Conservation (phyloP, 2,797 vertebrate species). For the Coreius guichenoti region DNA sequence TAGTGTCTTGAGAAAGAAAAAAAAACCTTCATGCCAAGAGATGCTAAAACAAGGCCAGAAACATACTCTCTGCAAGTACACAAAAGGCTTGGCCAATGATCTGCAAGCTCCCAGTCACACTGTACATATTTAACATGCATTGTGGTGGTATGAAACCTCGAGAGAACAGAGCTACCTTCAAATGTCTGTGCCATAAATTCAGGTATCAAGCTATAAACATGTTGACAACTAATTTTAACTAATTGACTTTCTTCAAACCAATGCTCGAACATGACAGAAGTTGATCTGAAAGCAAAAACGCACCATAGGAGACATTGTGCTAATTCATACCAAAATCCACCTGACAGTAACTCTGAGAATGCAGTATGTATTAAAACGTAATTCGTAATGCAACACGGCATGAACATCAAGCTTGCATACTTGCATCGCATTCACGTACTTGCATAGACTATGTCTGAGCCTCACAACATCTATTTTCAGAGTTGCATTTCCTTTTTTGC, state of each 20-base stretch:
- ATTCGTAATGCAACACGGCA: neutral
- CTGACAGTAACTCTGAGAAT: neutral
- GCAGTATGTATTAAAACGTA: neutral
- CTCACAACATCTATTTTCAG: neutral
- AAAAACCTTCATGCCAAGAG: neutral
- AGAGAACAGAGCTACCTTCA: neutral
- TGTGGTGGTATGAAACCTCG: neutral
- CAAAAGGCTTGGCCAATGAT: neutral
- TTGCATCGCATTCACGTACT: neutral
- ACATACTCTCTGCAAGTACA: slow-evolving; percentile 17
- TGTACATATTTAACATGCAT: neutral
- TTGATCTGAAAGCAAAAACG: neutral
- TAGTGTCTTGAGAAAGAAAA: neutral
- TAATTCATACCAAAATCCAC: neutral
- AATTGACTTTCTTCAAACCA: neutral
- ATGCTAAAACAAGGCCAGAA: slow-evolving; percentile 4
- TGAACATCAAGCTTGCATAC: neutral
- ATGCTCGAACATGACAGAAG: neutral
- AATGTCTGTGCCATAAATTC: neutral
- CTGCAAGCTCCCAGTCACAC: neutral
- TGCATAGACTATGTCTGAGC: neutral
- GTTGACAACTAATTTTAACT: neutral
- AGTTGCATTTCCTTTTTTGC: neutral
- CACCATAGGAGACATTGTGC: neutral
- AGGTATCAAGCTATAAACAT: neutral